Evolutionary conservation across 2,888 invertebrate species (phyloP).

Genomic region (Seira musarum): DNA sequence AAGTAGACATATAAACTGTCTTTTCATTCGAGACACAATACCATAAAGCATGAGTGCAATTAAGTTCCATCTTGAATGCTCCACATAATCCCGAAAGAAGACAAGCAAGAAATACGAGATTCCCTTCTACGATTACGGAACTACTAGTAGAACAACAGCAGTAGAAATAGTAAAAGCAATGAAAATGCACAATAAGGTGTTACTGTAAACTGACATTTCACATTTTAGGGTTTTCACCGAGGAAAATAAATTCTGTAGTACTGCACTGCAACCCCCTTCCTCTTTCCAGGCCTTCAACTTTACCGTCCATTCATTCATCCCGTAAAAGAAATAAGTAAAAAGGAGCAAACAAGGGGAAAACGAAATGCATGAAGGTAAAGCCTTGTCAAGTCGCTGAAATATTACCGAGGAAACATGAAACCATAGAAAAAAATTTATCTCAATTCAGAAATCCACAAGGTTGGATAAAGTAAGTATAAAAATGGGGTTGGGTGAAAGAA

Average conservation of each 20-base stretch:
- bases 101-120: no score
- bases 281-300: background rate
- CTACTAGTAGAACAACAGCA: no score
- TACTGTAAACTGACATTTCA: conserved; percentile 5
- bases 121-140: no score
- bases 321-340: background rate
- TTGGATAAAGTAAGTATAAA: conserved; percentile 17
- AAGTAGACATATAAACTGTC: no score
- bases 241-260: background rate
- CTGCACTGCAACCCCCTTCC: background rate
- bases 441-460: conserved; percentile 58
- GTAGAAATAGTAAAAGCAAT: no score
- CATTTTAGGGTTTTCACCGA: background rate
- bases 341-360: background rate
- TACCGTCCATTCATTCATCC: background rate
- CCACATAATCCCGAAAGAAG: no score
- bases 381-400: conserved; percentile 57
- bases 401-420: conserved; percentile 53
- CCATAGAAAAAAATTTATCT: conserved; percentile 56
- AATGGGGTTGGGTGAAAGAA: conserved; percentile 3
- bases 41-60: no score
- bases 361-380: conserved; percentile 41
- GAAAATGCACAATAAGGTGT: background rate
- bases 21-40: no score
- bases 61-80: no score